Evolutionary conservation across 1,140 invertebrate species (phyloP).

Genomic region (Ips typographus): DNA sequence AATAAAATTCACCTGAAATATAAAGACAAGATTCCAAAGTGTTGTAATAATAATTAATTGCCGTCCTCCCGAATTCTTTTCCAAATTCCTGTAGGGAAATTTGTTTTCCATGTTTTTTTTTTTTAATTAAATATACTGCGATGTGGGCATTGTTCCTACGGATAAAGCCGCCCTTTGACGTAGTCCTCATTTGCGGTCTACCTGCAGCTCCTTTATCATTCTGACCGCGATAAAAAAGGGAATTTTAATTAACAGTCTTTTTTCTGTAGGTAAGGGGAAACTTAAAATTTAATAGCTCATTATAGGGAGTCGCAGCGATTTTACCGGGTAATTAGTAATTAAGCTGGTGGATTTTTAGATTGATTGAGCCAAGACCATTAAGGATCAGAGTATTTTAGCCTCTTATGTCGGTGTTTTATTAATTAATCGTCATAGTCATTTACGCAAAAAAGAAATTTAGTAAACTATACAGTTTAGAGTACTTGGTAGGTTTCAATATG

Average conservation of each 20-base stretch:
- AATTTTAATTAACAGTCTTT: conserved; percentile 13
- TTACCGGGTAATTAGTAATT: background rate
- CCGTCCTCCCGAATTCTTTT: background rate
- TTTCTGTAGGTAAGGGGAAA: background rate
- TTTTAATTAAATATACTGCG: conserved; percentile 14
- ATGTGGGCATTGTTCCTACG: conserved; percentile 5
- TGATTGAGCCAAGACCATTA: conserved; percentile 1
- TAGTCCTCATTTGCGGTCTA: background rate
- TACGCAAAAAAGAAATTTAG: too few species aligned
- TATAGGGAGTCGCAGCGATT: background rate
- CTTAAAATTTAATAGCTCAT: conserved; percentile 2
- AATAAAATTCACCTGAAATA: conserved; percentile 2
- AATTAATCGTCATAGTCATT: background rate
- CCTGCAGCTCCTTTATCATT: conserved; percentile 8
- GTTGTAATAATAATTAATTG: conserved; percentile 1
- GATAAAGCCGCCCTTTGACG: conserved; percentile 16
- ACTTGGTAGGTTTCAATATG: too few species aligned
- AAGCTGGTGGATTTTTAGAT: background rate
- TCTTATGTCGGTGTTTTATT: background rate
- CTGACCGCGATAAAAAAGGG: too few species aligned
- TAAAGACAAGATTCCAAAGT: background rate
- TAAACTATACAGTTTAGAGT: too few species aligned
- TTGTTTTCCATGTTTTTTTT: conserved; percentile 1
- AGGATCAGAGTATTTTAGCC: background rate
- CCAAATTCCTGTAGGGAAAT: background rate